phyloP scores from a whole-genome alignment of 2,888 invertebrate species.

The Sicus ferrugineus region DNA sequence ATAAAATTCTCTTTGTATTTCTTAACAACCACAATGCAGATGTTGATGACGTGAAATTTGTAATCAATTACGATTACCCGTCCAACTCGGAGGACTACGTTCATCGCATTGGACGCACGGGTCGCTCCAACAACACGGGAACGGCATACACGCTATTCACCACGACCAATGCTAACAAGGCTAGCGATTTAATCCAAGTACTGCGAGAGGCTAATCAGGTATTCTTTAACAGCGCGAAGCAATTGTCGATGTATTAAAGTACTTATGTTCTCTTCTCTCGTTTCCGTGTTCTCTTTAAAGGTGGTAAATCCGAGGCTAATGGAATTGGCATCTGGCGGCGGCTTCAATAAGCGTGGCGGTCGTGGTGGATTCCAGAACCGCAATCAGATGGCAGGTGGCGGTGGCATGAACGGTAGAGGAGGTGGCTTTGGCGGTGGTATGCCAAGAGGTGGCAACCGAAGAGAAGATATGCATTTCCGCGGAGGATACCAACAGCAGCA shows the following conservation, averaged over 20 bases:
- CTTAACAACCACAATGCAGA: constrained; percentile 71
- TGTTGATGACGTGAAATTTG: constrained; percentile 98
- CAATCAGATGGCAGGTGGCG: constrained; percentile 32
- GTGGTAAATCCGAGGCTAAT: constrained; percentile 88
- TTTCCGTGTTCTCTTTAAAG: constrained; percentile 43
- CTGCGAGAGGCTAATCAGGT: constrained; percentile 93
- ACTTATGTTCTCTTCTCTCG: no score
- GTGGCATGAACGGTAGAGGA: constrained; percentile 33
- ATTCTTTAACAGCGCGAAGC: constrained; percentile 25
- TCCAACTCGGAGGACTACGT: constrained; percentile 98
- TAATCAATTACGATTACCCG: constrained; percentile 98
- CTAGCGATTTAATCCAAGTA: constrained; percentile 88
- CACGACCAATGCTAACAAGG: constrained; percentile 87
- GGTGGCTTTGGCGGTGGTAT: constrained; percentile 37
- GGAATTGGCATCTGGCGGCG: constrained; percentile 70
- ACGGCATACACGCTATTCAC: constrained; percentile 98
- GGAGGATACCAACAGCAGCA: constrained; percentile 46
- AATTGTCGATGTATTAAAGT: no score
- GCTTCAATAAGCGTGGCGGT: constrained; percentile 57
- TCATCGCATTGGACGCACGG: constrained; percentile 91
- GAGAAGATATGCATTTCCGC: constrained; percentile 35
- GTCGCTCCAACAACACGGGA: constrained; percentile 89
- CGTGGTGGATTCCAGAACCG: constrained; percentile 55
- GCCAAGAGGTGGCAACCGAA: constrained; percentile 35
- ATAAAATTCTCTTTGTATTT: background rate